Evolutionary conservation across 2,888 invertebrate species (phyloP).

Genomic region (Arge pagana): DNA sequence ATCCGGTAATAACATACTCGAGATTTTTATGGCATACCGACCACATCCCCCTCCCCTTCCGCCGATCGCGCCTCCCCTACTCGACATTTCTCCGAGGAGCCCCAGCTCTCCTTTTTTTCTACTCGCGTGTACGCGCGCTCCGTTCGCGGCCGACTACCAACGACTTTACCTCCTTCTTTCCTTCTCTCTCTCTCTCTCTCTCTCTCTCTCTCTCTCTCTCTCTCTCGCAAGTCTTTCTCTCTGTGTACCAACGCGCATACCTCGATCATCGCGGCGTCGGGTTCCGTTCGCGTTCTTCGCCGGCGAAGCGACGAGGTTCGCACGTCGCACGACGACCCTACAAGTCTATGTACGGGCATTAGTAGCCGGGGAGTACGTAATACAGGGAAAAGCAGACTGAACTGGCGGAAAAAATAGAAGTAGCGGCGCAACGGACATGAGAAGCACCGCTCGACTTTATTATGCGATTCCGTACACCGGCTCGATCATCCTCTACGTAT

Average conservation of each 20-base stretch:
- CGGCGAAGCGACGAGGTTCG: conserved; percentile 23
- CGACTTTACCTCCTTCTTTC: conserved; percentile 22
- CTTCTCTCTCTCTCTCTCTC: conserved; percentile 2
- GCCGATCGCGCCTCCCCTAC: conserved; percentile 14
- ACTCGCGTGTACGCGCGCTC: conserved; percentile 6
- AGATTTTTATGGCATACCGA: conserved; percentile 34
- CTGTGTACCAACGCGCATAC: not conserved
- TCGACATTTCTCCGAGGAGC: conserved; percentile 23
- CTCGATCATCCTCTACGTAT: too few species aligned
- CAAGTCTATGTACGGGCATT: conserved; percentile 21
- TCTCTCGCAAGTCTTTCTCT: too few species aligned
- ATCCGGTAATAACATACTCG: conserved; percentile 47
- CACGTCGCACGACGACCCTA: conserved; percentile 21
- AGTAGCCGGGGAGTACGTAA: conserved; percentile 17
- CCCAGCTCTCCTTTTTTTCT: conserved; percentile 18
- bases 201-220: conserved; percentile 1
- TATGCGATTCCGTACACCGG: too few species aligned
- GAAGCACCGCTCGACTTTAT: too few species aligned
- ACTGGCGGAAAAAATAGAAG: conserved; percentile 2
- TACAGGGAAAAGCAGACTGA: conserved; percentile 19
- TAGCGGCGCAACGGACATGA: too few species aligned
- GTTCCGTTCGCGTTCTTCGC: conserved; percentile 1
- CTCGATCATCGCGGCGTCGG: not conserved
- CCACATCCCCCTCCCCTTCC: conserved; percentile 17
- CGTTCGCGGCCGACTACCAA: conserved; percentile 1